Percentiles rank a stretch among this genome's conserved stretches.
Conservation (phyloP, 1,140 invertebrate genomes). For the Drosophila ananassae region DNA sequence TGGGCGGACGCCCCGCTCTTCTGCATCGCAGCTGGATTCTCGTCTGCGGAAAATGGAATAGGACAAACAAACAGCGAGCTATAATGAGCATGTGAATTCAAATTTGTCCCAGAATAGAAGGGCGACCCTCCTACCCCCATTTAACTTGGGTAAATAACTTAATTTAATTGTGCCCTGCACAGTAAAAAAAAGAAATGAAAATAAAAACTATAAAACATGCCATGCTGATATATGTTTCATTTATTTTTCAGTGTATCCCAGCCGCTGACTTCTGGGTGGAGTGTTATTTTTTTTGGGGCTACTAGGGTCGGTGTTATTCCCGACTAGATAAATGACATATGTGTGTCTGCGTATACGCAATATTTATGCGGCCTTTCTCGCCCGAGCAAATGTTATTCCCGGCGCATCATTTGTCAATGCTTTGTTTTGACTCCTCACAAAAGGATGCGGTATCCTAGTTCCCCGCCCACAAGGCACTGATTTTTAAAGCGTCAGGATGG, state of each 20-base stretch:
- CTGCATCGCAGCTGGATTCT: constrained; percentile 80
- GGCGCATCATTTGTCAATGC: constrained; percentile 72
- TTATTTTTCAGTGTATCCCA: not conserved
- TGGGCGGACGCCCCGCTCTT: constrained; percentile 58
- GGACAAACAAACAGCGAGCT: constrained; percentile 42
- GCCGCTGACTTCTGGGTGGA: not conserved
- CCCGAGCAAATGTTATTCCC: constrained; percentile 42
- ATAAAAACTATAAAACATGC: not conserved
- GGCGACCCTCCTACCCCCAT: constrained; percentile 19
- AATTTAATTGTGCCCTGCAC: constrained; percentile 65
- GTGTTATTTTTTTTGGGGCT: constrained; percentile 1
- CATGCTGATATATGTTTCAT: not conserved
- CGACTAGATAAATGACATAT: constrained; percentile 69
- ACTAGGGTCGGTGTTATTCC: not conserved
- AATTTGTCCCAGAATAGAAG: constrained; percentile 42
- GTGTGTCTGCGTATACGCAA: constrained; percentile 54
- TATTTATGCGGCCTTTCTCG: constrained; percentile 46
- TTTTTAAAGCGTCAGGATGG: constrained; percentile 29
- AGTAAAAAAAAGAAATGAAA: not conserved
- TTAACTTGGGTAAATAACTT: constrained; percentile 48
- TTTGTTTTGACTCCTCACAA: constrained; percentile 52
- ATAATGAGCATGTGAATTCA: constrained; percentile 57
- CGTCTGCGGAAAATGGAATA: constrained; percentile 61
- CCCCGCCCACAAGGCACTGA: constrained; percentile 20
- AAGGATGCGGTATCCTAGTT: constrained; percentile 4